Base-by-base conservation (phyloP, 2,113 vertebrate species). In the Emydura subglobosa region DNA sequence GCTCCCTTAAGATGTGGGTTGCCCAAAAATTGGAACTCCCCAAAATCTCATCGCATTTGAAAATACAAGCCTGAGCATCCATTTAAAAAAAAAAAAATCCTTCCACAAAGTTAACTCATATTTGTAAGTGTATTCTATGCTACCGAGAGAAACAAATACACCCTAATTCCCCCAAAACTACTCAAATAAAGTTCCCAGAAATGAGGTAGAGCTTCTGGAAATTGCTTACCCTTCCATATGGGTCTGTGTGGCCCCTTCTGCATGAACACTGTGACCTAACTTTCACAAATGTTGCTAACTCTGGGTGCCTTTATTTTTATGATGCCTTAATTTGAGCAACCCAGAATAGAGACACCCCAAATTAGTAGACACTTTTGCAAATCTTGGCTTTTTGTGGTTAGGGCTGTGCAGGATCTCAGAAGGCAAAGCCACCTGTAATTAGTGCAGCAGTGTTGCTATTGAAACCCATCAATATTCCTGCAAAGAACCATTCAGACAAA, bases 231-330 rank as follows among this genome's bases (percentile, higher is more conserved):
- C 9, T 72, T 72, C n/a, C 65, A 22, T 72, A 9, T 5, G n/a
- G n/a, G n/a, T 39, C n/a, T 72, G 17, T 34, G 17, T 39, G 7
- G 34, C 53, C 24, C 39, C 74, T 59, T 92, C 0, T 0, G 25
- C 49, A 49, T 4, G 2, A 29, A 31, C 74, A 57, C 13, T 13
- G n/a, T 72, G 10, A 27, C 39, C 86, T 6, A 6, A 76, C 16
- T 54, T 79, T 44, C 42, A 39, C 10, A 2, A 9, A 17, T 5
- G 29, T 91, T 9, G 47, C 25, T 68, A 22, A 21, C 8, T 92
- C 79, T 1, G 4, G 2, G 14, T 31, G 3, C 10, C 82, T 57
- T 55, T 78, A 14, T 78, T 78, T 47, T 78, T 44, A 2, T n/a
- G 65, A 27, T 76, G 1, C 29, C 65, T 86, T n/a, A 72, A 83